Conservation (phyloP, 1,140 invertebrate species). For the Drosophila orosa region DNA sequence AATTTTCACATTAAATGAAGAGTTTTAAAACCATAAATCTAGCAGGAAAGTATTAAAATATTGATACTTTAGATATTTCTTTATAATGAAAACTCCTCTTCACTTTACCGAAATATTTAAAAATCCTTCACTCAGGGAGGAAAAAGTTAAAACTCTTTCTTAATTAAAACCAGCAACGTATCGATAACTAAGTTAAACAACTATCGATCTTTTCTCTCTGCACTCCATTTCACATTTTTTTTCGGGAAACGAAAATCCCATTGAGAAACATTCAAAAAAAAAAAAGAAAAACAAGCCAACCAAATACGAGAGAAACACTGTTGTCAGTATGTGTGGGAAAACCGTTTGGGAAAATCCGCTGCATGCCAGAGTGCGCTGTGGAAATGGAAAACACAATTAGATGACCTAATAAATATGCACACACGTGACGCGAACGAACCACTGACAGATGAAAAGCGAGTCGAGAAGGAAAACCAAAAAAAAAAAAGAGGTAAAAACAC, state of each 20-base stretch:
- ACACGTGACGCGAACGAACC: slow-evolving; percentile 48
- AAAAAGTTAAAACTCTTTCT: neutral
- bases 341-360: slow-evolving; percentile 71
- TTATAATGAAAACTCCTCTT: too few species aligned
- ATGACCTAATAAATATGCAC: slow-evolving; percentile 81
- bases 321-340: slow-evolving; percentile 61
- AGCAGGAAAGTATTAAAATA: neutral
- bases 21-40: neutral
- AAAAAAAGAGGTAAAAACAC: slow-evolving; percentile 48
- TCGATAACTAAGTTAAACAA: slow-evolving; percentile 31
- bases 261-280: slow-evolving; percentile 14
- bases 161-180: slow-evolving; percentile 24
- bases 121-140: neutral
- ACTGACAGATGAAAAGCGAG: slow-evolving; percentile 40
- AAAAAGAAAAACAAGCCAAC: slow-evolving; percentile 15
- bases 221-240: slow-evolving; percentile 37
- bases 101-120: neutral
- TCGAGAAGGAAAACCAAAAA: slow-evolving; percentile 8
- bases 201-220: slow-evolving; percentile 10
- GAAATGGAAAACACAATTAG: slow-evolving; percentile 83
- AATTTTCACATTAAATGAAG: too few species aligned
- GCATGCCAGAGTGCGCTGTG: slow-evolving; percentile 40
- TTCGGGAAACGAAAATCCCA: slow-evolving; percentile 26
- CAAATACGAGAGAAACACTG: slow-evolving; percentile 38
- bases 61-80: neutral